phyloP scores from a whole-genome alignment of 2,888 invertebrate species.

The Dicycla oo region DNA sequence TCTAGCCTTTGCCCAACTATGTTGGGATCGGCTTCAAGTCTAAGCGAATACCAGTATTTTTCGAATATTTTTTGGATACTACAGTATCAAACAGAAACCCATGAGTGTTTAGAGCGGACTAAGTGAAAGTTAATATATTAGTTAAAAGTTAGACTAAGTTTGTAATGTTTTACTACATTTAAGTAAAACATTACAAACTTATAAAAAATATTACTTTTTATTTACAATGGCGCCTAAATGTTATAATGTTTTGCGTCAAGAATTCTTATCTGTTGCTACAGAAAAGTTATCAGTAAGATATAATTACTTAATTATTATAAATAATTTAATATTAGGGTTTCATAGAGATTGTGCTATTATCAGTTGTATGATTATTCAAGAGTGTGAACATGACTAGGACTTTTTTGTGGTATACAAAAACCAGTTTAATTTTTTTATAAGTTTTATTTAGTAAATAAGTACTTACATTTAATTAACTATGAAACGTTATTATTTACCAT shows the following conservation, averaged over 20 bases:
- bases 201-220: not conserved
- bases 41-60: too few relatives aligned
- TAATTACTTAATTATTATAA: slow-evolving; percentile 47
- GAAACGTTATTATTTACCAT: not conserved
- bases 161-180: too few relatives aligned
- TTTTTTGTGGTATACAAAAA: not conserved
- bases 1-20: too few relatives aligned
- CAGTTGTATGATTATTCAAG: slow-evolving; percentile 9
- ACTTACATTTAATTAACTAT: not conserved
- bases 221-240: slow-evolving; percentile 44
- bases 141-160: too few relatives aligned
- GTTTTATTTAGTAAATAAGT: not conserved
- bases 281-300: slow-evolving; percentile 44
- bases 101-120: too few relatives aligned
- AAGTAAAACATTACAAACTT: too few relatives aligned
- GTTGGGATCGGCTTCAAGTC: too few relatives aligned
- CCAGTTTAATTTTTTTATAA: not conserved
- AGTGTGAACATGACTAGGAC: not conserved
- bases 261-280: slow-evolving; percentile 43
- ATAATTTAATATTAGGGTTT: slow-evolving; percentile 29
- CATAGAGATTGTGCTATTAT: slow-evolving; percentile 30
- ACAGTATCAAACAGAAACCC: not conserved
- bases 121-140: too few relatives aligned
- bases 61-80: not conserved
- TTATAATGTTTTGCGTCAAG: slow-evolving; percentile 22